phyloP scores from a whole-genome alignment of 2,888 invertebrate species.

The Perithous albicinctus region DNA sequence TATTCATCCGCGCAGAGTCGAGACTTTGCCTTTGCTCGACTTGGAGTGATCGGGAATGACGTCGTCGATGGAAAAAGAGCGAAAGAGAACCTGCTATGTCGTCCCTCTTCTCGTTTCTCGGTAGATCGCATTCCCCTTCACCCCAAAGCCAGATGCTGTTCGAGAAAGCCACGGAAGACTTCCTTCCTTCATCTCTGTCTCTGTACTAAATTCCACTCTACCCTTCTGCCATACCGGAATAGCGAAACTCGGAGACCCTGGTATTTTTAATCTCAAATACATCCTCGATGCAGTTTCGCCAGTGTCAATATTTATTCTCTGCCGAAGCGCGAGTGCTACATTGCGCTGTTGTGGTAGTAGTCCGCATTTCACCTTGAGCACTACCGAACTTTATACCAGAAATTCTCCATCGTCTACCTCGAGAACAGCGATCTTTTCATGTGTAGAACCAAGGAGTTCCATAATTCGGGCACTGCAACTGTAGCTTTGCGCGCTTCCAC shows the following conservation, averaged over 20 bases:
- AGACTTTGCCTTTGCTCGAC: slow-evolving; percentile 32
- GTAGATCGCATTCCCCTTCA: slow-evolving; percentile 27
- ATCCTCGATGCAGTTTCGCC: slow-evolving; percentile 48
- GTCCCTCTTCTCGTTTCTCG: slow-evolving; percentile 29
- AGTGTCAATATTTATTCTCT: slow-evolving; percentile 66
- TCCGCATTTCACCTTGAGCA: slow-evolving; percentile 17
- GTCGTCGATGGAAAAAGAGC: slow-evolving; percentile 40
- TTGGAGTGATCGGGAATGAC: slow-evolving; percentile 44
- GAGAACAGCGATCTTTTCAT: slow-evolving; percentile 1
- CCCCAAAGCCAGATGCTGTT: slow-evolving; percentile 37
- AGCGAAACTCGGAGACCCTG: slow-evolving; percentile 12
- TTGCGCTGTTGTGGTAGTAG: not conserved
- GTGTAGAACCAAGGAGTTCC: slow-evolving; percentile 16
- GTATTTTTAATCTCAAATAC: slow-evolving; percentile 67
- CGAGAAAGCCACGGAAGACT: slow-evolving; percentile 36
- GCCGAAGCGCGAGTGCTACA: slow-evolving; percentile 6
- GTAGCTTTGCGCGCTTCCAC: not conserved
- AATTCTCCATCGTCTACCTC: slow-evolving; percentile 36
- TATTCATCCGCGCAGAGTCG: slow-evolving; percentile 48
- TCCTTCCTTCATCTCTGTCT: slow-evolving; percentile 4
- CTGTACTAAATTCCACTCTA: slow-evolving; percentile 22
- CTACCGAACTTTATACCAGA: slow-evolving; percentile 30
- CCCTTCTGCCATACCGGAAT: slow-evolving; percentile 25
- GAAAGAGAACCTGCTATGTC: not conserved
- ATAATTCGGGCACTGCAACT: slow-evolving; percentile 27